Conservation (phyloP, 1,140 invertebrate species). For the Gonatopus flavifemur region DNA sequence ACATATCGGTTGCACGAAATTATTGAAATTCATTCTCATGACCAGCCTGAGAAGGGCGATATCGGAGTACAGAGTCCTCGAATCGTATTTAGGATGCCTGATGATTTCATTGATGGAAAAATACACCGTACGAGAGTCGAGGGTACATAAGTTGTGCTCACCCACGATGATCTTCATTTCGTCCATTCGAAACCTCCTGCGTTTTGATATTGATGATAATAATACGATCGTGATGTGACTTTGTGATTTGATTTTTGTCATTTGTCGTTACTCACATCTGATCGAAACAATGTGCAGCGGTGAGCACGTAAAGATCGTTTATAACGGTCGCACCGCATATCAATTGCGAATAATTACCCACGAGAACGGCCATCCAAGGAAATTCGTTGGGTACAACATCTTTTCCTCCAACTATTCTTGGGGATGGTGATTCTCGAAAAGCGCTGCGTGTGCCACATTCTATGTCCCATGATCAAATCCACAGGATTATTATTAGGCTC, state of each 20-base stretch:
- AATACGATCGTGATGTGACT: too few relatives aligned
- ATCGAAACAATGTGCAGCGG: constrained; percentile 60
- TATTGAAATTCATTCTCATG: constrained; percentile 40
- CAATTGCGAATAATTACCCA: constrained; percentile 41
- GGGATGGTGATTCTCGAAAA: too few relatives aligned
- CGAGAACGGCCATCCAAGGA: constrained; percentile 58
- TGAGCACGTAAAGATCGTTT: constrained; percentile 58
- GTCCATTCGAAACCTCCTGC: constrained; percentile 20
- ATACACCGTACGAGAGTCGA: constrained; percentile 21
- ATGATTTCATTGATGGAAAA: constrained; percentile 36
- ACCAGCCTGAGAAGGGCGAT: constrained; percentile 50
- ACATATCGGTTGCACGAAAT: constrained; percentile 59
- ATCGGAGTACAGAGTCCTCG: constrained; percentile 45
- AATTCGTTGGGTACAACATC: constrained; percentile 51
- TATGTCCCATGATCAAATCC: too few relatives aligned
- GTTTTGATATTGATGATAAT: not conserved
- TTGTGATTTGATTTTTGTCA: too few relatives aligned
- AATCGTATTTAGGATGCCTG: constrained; percentile 36
- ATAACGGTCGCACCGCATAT: constrained; percentile 63
- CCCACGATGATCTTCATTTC: constrained; percentile 36
- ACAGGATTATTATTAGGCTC: too few relatives aligned
- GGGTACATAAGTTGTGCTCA: constrained; percentile 29
- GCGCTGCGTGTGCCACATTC: too few relatives aligned
- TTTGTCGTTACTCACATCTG: constrained; percentile 5
- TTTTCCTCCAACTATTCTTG: constrained; percentile 57